Base-by-base conservation (phyloP, 2,888 invertebrate species). In the Drosophila meridiana region DNA sequence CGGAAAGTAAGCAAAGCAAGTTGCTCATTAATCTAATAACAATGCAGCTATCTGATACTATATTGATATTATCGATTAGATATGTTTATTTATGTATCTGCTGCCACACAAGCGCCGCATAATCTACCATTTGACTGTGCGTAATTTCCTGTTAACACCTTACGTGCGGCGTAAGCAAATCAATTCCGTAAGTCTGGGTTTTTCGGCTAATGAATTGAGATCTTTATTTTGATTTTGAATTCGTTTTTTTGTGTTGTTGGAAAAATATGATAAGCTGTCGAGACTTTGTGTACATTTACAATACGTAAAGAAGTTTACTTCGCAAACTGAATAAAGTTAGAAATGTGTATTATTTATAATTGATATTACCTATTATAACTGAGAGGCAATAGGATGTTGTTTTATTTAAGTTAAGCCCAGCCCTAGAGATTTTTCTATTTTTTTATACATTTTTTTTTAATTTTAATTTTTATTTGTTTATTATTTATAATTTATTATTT, bases 11-110 rank as follows among this genome's bases (percentile, higher is more conserved):
- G 34, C 32, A 58, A 72, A 42, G 34, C 32, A 58, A 72, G 28
- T 47, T 57, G 11, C 50, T 47, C 52, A 76, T 70, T 71, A 71
- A 76, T 70, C 63, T 60, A 70, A 26, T 63, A 59, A 45, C 50
- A 75, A 67, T 66, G 56, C 34, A 52, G 55, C 34, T 56, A 56
- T 56, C 56, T 42, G 56, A 30, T 40, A 32, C 56, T 38, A 34
- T 66, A 57, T 58, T 32, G 30, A 61, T 50, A 43, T 52, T 55
- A 52, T 68, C 57, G 62, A 76, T 76, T 53, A 76, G 72, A 67
- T 76, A 75, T 66, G 45, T 75, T 57, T 52, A 57, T 53, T 59
- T 59, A 55, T 65, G 55, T 69, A 47, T 42, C 42, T 43, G 43
- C 36, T 55, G 42, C 40, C 55, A 28, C 5, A 20, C 9, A 26